Base-by-base conservation (phyloP, 2,888 invertebrate species). In the Hyppa rectilinea region DNA sequence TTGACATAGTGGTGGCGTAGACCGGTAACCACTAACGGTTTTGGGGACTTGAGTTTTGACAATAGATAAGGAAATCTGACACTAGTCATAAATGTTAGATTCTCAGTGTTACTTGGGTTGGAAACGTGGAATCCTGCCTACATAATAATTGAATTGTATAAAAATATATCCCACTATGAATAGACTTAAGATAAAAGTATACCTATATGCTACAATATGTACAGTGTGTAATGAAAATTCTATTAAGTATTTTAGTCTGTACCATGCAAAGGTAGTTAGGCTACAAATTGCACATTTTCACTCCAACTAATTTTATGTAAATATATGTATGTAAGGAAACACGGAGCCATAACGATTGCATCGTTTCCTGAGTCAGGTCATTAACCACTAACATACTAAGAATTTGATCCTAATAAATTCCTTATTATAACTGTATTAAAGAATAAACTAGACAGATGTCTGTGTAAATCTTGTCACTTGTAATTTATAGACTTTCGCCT, bases 321-420 rank as follows among this genome's bases (percentile, higher is more conserved):
- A 83, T 78, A 7, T 78, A 80, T 78, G 9, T 78, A 80, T 78
- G 72, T 66, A 61, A 68, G 64, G 70, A 84, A 76, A 81, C 65
- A 31, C 31, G 31, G 47, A 66, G 78, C 49, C 45, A 61, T 78
- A 59, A 78, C 31, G 78, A 68, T 71, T 65, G 66, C 76, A 81
- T 61, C 43, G 79, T 50, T 81, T 82, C 82, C 79, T 79, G 79
- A 67, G 73, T 56, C 68, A 71, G 70, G 53, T 71, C 72, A 73
- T 83, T 81, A 78, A 69, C 65, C 78, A 84, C 68, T 38, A 72
- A 75, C 67, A 65, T 76, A 61, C 60, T 52, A 67, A 75, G 76
- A 81, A 68, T 76, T 70, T 67, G 56, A 83, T 70, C 71, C 62
- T 61, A 56, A 71, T 75, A 76, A 81, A 65, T 67, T 65, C 4